Percentiles rank a stretch among this genome's conserved stretches.
Evolutionary conservation across 2,113 vertebrate genomes (phyloP).

Genomic region (Rousettus leschenaultii): DNA sequence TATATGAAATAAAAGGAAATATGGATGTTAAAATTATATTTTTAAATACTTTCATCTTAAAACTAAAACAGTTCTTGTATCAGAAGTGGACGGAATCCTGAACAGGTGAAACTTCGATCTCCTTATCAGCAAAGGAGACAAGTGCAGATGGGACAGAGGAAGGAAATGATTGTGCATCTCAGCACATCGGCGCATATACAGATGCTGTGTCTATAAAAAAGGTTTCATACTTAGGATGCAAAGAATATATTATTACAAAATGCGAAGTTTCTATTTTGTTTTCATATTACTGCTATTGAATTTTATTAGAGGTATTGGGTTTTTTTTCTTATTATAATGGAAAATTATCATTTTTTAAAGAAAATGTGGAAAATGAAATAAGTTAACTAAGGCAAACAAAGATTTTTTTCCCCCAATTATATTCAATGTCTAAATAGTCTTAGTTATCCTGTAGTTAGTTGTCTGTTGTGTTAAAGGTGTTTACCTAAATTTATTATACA

Average conservation of each 20-base stretch:
- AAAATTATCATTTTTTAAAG: not conserved
- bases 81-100: not conserved
- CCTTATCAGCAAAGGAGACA: not conserved
- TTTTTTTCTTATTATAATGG: not conserved
- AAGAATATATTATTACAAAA: not conserved
- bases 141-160: not conserved
- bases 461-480: not conserved
- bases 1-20: not conserved
- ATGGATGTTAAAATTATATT: not conserved
- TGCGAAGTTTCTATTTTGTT: not conserved
- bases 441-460: not conserved
- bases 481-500: not conserved
- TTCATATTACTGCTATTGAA: not conserved
- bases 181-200: not conserved
- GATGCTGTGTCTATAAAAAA: not conserved
- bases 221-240: not conserved
- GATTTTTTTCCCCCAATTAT: not conserved
- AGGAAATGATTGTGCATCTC: not conserved
- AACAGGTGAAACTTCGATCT: not conserved
- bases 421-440: not conserved
- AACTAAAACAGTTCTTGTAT: not conserved
- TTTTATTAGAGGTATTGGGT: not conserved
- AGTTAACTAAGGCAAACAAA: not conserved
- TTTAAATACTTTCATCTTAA: not conserved
- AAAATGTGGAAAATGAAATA: slow-evolving; percentile 3